A percentile compares a stretch with the other conserved stretches of the same genome.
Conservation (phyloP, 2,888 invertebrate genomes). For the Amphimallon solstitiale region DNA sequence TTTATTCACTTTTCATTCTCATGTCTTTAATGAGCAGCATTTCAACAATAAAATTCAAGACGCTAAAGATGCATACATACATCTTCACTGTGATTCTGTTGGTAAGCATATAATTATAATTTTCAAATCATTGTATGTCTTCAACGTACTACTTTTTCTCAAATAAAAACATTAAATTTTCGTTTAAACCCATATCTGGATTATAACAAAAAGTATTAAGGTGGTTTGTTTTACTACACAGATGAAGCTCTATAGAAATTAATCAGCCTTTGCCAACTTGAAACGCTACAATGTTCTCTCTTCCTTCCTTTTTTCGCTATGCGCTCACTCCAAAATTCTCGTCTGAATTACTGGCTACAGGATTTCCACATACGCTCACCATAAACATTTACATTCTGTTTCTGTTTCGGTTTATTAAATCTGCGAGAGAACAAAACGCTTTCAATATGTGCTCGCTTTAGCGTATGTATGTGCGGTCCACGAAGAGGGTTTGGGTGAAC, state of each 20-base stretch:
- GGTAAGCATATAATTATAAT: too few species aligned
- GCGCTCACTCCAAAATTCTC: background rate
- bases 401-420: constrained; percentile 33
- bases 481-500: background rate
- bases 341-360: background rate
- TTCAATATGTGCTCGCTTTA: constrained; percentile 25
- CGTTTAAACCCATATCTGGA: background rate
- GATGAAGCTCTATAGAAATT: constrained; percentile 8
- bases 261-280: background rate
- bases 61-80: too few species aligned
- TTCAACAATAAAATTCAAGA: too few species aligned
- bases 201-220: constrained; percentile 26
- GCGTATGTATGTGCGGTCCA: background rate
- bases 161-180: background rate
- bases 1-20: too few species aligned
- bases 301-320: constrained; percentile 2
- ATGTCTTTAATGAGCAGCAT: too few species aligned
- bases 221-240: background rate
- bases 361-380: constrained; percentile 7
- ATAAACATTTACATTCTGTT: constrained; percentile 16
- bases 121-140: too few species aligned
- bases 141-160: too few species aligned
- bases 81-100: too few species aligned
- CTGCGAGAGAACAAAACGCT: constrained; percentile 10
- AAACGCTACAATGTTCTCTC: background rate